A percentile compares a stretch with the other conserved stretches of the same genome.
phyloP scores from a whole-genome alignment of 2,888 invertebrate genomes.

The Octodonta nipae region DNA sequence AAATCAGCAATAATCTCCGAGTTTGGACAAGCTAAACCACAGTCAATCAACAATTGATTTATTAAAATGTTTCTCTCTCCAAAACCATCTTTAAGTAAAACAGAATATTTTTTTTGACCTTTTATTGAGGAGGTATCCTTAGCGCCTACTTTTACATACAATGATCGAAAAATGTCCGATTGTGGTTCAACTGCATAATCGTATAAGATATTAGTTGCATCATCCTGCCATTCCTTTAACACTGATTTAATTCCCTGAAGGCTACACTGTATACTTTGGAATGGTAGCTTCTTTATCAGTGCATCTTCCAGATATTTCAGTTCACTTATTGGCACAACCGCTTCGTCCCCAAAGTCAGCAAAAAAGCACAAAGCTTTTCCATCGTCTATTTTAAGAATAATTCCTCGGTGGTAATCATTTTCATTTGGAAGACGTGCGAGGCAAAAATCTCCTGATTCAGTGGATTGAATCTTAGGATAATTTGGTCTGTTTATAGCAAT shows the following conservation, averaged over 20 bases:
- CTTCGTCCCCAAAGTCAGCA: constrained; percentile 50
- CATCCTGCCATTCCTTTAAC: constrained; percentile 40
- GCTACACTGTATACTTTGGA: constrained; percentile 49
- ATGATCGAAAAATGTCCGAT: constrained; percentile 31
- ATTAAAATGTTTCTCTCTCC: constrained; percentile 34
- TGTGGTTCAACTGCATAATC: constrained; percentile 35
- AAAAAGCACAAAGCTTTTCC: constrained; percentile 42
- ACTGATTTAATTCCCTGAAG: constrained; percentile 41
- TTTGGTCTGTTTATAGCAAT: constrained; percentile 13
- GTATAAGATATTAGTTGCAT: constrained; percentile 40
- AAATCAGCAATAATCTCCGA: constrained; percentile 17
- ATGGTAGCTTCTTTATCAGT: constrained; percentile 42
- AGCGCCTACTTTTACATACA: constrained; percentile 35
- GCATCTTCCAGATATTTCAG: constrained; percentile 39
- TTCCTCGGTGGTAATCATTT: constrained; percentile 35
- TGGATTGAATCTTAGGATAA: constrained; percentile 22
- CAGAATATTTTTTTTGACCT: constrained; percentile 38
- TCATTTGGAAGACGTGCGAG: constrained; percentile 40
- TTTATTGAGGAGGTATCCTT: constrained; percentile 32
- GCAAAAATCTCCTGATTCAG: constrained; percentile 36
- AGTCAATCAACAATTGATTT: constrained; percentile 40
- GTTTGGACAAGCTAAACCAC: constrained; percentile 35
- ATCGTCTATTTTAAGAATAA: constrained; percentile 33
- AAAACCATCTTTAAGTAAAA: constrained; percentile 39
- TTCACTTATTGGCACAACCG: constrained; percentile 32